These are phyloP conservation scores for Pseudomyrmex sp. DNA, from an alignment of 1,140 invertebrate species.

Conservation along the genomic window DNA sequence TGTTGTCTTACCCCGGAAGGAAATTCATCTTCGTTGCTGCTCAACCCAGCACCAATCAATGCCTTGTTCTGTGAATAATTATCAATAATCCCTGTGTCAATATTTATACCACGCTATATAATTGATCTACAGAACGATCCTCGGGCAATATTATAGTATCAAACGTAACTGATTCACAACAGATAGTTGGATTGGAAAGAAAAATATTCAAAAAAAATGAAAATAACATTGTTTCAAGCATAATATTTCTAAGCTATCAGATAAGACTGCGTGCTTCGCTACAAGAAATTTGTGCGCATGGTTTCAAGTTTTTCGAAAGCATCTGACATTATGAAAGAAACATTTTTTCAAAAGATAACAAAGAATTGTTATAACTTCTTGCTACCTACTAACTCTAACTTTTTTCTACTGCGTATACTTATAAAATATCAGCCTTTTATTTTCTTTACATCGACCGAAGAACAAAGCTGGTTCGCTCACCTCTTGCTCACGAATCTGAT, in stretches of 20 bases:
- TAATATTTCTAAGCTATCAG: slow-evolving; percentile 44
- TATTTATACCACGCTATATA: slow-evolving; percentile 56
- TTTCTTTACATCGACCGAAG: neutral
- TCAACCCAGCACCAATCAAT: slow-evolving; percentile 71
- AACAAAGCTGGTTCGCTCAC: slow-evolving; percentile 70
- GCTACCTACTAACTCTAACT: no score
- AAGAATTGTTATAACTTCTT: neutral
- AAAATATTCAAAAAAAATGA: neutral
- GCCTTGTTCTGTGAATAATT: slow-evolving; percentile 75
- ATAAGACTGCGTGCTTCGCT: slow-evolving; percentile 43
- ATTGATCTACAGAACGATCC: slow-evolving; percentile 55
- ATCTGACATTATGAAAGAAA: neutral
- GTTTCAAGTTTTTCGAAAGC: slow-evolving; percentile 11
- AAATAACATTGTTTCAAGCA: slow-evolving; percentile 22
- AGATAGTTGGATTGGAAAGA: neutral
- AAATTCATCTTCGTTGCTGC: slow-evolving; percentile 80
- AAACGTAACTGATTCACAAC: neutral
- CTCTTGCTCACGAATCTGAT: slow-evolving; percentile 87
- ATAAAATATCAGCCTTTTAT: slow-evolving; percentile 17
- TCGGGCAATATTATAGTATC: slow-evolving; percentile 25
- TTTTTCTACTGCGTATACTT: slow-evolving; percentile 29
- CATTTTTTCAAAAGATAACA: slow-evolving; percentile 8
- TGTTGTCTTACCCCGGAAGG: slow-evolving; percentile 78
- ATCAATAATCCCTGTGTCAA: slow-evolving; percentile 65
- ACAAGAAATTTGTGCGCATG: slow-evolving; percentile 35